Conservation (phyloP, 2,888 invertebrate species). For the Plemyria rubiginata region DNA sequence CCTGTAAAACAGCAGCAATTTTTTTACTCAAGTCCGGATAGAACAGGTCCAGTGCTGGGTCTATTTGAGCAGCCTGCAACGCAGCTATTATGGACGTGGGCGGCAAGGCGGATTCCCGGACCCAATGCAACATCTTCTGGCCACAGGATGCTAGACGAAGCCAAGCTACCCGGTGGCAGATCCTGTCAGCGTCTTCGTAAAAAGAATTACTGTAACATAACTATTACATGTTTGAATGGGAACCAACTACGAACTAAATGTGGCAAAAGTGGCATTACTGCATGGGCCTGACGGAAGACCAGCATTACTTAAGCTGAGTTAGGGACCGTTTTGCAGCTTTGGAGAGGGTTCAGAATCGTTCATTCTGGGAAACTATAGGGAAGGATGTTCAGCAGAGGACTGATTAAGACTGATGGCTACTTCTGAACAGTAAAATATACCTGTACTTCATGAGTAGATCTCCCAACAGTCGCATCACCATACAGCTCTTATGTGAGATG, state of each 20-base stretch:
- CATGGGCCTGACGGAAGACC: too few relatives aligned
- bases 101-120: slow-evolving; percentile 62
- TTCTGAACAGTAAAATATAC: too few relatives aligned
- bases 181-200: slow-evolving; percentile 51
- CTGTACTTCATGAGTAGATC: slow-evolving; percentile 83
- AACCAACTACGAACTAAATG: neutral
- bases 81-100: slow-evolving; percentile 62
- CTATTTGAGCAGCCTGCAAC: slow-evolving; percentile 65
- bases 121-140: slow-evolving; percentile 63
- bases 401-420: too few relatives aligned
- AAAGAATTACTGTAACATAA: slow-evolving; percentile 62
- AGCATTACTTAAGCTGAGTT: too few relatives aligned
- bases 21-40: slow-evolving; percentile 61
- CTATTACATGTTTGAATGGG: neutral
- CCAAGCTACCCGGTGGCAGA: slow-evolving; percentile 66
- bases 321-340: too few relatives aligned
- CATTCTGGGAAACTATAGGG: too few relatives aligned
- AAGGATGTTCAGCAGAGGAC: too few relatives aligned
- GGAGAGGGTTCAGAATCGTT: too few relatives aligned
- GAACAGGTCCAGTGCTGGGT: slow-evolving; percentile 67
- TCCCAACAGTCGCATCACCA: slow-evolving; percentile 84
- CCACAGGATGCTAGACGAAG: slow-evolving; percentile 60
- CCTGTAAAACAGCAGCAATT: slow-evolving; percentile 60
- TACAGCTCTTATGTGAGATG: slow-evolving; percentile 81
- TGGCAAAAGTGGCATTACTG: too few relatives aligned